Percentiles rank a stretch among this genome's conserved stretches.
These are phyloP conservation scores for Drosophila subsilvestris DNA, from an alignment of 2,888 invertebrate species.

Conservation along the genomic window DNA sequence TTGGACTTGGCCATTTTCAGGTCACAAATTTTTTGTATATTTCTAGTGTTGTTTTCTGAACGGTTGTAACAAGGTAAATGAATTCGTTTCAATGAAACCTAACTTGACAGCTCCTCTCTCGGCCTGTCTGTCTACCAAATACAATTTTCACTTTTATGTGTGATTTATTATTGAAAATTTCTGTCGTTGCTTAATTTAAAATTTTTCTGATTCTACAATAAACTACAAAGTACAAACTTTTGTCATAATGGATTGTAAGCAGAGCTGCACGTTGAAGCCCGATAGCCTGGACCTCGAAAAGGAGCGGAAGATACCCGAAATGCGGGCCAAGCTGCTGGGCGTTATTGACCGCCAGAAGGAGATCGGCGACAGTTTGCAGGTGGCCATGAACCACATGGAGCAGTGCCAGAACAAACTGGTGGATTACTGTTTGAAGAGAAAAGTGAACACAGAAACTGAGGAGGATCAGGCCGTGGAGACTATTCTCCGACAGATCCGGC, in stretches of 20 bases:
- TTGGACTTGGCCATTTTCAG: conserved; percentile 31
- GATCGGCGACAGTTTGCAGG: not conserved
- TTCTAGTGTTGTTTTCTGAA: not conserved
- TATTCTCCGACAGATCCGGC: not conserved
- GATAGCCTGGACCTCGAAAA: too few species aligned
- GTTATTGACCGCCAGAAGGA: not conserved
- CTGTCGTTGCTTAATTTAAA: not conserved
- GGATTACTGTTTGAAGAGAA: not conserved
- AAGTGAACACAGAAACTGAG: not conserved
- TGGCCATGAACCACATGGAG: not conserved
- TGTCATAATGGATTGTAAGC: not conserved
- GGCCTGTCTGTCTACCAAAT: too few species aligned
- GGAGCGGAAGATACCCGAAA: not conserved
- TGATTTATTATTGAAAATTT: not conserved
- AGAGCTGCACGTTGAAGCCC: too few species aligned
- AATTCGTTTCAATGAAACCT: not conserved
- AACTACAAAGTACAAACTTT: conserved; percentile 1
- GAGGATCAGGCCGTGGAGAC: not conserved
- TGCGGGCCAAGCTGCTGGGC: not conserved
- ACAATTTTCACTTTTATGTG: too few species aligned
- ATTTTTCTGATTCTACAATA: not conserved
- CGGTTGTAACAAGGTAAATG: not conserved
- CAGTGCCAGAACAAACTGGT: not conserved
- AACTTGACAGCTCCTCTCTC: not conserved
- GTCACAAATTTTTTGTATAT: not conserved